Base-by-base conservation (phyloP, 2,797 vertebrate species). In the Oophaga sylvatica region DNA sequence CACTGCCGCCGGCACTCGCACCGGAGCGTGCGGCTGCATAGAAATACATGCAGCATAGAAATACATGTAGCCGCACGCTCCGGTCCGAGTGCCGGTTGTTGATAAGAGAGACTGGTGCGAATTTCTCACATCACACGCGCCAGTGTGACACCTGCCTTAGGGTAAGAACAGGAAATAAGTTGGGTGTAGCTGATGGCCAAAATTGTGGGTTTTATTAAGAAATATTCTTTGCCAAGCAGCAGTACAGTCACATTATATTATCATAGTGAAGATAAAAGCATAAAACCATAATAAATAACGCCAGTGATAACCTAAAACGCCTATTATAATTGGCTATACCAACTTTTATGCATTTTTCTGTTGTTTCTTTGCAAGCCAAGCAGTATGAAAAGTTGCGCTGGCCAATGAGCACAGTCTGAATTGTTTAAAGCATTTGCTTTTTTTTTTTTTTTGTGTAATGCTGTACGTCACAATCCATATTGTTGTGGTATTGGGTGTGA, bases 221-320 rank as follows among this genome's bases (percentile, higher is more conserved):
- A 15, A 45, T 78, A 70, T 11, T 59, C 15, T 81, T 82, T 78
- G 56, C 15, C 16, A 84, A 75, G 82, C 87, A 80, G 76, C 87
- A 84, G 67, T 84, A 62, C 59, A 45, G 68, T 59, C 31, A 75
- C 35, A 48, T 67, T 4, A 56, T 57, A 17, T 53, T 22, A 35
- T 16, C 31, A 81, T 62, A 80, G 79, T n/a, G 20, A 6, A 62
- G 31, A 45, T 81, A 20, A 80, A 22, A 13, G 12, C 17, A n/a
- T n/a, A n/a, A n/a, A n/a, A n/a, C n/a, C n/a, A n/a, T n/a, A 13
- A 59, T 13, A 59, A 17, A 59, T 17, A 59, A 35, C 35, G 5
- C 35, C 35, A 20, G 19, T 48, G 10, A 75, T 22, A 20, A 77
- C 31, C 5, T 76, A 11, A 68, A 71, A 70, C 13, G 13, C 65